A percentile compares a stretch with the other conserved stretches of the same genome.
phyloP scores from a whole-genome alignment of 2,113 vertebrate species.

The Nymphicus hollandicus region DNA sequence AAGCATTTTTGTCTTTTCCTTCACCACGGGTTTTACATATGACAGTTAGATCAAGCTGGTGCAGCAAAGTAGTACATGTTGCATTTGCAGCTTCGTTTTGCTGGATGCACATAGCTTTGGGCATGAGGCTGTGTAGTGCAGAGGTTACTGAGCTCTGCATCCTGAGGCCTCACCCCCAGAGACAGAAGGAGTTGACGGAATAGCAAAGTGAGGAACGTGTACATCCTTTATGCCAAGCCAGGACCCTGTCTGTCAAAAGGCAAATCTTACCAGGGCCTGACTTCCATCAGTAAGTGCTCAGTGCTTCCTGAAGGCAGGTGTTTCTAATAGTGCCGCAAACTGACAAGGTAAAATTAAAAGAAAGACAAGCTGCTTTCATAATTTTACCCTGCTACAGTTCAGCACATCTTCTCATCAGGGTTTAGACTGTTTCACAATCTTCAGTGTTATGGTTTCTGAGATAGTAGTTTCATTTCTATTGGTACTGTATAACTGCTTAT shows the following conservation, averaged over 20 bases:
- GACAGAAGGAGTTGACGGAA: background rate
- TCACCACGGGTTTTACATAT: background rate
- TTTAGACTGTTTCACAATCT: background rate
- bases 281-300: background rate
- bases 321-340: background rate
- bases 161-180: background rate
- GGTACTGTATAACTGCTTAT: background rate
- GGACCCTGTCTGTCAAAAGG: background rate
- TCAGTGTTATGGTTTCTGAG: background rate
- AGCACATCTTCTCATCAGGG: background rate
- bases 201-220: background rate
- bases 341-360: background rate
- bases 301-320: background rate
- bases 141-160: background rate
- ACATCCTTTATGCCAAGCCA: background rate
- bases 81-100: background rate
- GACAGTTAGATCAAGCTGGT: background rate
- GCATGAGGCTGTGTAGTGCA: background rate
- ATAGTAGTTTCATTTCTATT: background rate
- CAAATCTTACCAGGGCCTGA: background rate
- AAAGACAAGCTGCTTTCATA: background rate
- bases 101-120: background rate
- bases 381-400: background rate
- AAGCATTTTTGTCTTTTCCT: background rate
- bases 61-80: background rate